Evolutionary conservation across 2,113 vertebrate species (phyloP).

Genomic region (Ailurus styani): DNA sequence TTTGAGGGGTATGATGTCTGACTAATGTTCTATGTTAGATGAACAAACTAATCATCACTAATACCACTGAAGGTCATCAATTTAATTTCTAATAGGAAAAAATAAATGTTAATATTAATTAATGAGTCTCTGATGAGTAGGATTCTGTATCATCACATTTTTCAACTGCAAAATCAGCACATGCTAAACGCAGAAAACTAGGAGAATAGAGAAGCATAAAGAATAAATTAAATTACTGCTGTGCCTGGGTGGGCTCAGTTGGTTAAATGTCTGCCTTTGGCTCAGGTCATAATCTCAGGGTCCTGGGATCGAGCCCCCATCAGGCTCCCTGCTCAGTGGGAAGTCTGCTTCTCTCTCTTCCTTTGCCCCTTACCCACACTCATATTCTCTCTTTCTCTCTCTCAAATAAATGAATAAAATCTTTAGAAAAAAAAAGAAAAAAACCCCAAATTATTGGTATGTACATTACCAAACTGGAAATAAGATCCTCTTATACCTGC

Average conservation of each 20-base stretch:
- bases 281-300: too few species aligned
- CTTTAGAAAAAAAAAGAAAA: not conserved
- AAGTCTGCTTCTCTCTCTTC: not conserved
- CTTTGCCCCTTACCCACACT: not conserved
- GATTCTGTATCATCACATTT: not conserved
- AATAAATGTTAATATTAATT: not conserved
- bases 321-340: too few species aligned
- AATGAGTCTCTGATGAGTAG: not conserved
- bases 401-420: not conserved
- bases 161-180: not conserved
- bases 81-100: conserved; percentile 11
- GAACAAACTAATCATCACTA: not conserved
- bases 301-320: too few species aligned
- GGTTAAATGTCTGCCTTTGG: too few species aligned
- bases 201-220: conserved; percentile 19
- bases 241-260: too few species aligned
- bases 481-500: not conserved
- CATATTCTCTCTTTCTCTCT: not conserved
- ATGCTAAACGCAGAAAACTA: not conserved
- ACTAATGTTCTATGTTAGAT: not conserved
- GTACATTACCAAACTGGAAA: not conserved
- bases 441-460: not conserved
- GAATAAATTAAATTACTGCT: not conserved
- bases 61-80: not conserved
- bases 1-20: not conserved